Evolutionary conservation across 1,140 invertebrate genomes (phyloP), one percentile per base, ranked within the genome.

Genomic region (Drosophila jambulina): DNA sequence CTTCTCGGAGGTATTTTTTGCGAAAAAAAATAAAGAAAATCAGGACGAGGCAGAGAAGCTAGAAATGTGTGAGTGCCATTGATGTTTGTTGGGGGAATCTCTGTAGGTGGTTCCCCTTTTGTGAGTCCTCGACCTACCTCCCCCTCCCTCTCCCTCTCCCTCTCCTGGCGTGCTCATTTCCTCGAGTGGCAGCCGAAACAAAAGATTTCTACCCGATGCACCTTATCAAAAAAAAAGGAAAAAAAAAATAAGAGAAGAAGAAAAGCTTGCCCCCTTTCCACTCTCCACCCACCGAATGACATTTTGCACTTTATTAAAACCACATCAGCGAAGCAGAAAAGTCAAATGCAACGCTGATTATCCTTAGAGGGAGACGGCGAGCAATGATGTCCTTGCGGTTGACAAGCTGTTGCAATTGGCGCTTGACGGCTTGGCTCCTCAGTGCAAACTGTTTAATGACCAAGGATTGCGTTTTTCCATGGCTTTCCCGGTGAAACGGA

Each of bases 291-390:
- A 23, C 17, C 53, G 38, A 42, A 76, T 59, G 78, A 78, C 80
- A 80, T 80, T 82, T 87, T 88, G 84, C 84, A 88, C 84, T 88
- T 78, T 87, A 88, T 88, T 88, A 88, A 83, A 88, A 78, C 80
- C 84, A 81, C 78, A 81, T 90, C 84, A 88, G 56, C 84, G 78
- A 88, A 84, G 85, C 84, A 77, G 80, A 88, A 88, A 84, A 88
- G 78, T 84, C 84, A 88, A 88, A 88, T 88, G 84, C 81, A 84
- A 67, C 78, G 80, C 69, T 81, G 77, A 88, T 90, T 84, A 87
- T 75, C 60, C 53, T 49, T 49, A 23, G 32, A 17, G 53, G 17
- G n/a, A 12, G 17, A 12, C 27, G 1, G 5, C 46, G 15, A 2
- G 54, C 2, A 10, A 12, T 4, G 45, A 32, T 13, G 75, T 64